A percentile compares a stretch with the other conserved stretches of the same genome.
Conservation (phyloP, 2,888 invertebrate genomes). For the Cryptocephalus moraei region DNA sequence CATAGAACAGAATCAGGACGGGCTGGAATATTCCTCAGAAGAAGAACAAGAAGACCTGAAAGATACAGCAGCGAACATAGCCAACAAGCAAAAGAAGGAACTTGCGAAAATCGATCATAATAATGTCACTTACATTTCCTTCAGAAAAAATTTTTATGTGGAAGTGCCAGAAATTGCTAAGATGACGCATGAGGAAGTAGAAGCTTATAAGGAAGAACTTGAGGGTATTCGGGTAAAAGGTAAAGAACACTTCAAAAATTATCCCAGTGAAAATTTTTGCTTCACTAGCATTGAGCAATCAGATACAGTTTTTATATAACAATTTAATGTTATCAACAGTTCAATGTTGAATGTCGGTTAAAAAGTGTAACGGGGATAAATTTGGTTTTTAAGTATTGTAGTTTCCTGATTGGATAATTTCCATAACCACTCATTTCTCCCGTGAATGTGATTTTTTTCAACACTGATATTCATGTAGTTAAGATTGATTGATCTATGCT, state of each 20-base stretch:
- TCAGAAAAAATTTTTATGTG: constrained; percentile 89
- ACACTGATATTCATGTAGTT: no score
- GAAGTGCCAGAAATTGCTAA: constrained; percentile 92
- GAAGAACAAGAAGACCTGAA: constrained; percentile 93
- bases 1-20: constrained; percentile 98
- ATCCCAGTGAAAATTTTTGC: no score
- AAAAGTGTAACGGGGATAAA: no score
- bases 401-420: no score
- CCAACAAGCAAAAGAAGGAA: constrained; percentile 87
- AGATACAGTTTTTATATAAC: no score
- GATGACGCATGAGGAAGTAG: constrained; percentile 83
- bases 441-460: background rate
- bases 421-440: no score
- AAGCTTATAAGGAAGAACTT: constrained; percentile 74
- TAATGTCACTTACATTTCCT: constrained; percentile 70
- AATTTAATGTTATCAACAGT: no score
- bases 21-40: constrained; percentile 93
- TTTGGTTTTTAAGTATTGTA: no score
- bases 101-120: constrained; percentile 87
- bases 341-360: no score
- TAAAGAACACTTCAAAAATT: constrained; percentile 3
- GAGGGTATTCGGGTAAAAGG: constrained; percentile 96
- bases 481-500: no score
- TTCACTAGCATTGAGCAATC: no score
- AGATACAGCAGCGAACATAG: constrained; percentile 77